These are phyloP conservation scores for Norana najaformis DNA, from an alignment of 2,888 invertebrate species.

Conservation along the genomic window DNA sequence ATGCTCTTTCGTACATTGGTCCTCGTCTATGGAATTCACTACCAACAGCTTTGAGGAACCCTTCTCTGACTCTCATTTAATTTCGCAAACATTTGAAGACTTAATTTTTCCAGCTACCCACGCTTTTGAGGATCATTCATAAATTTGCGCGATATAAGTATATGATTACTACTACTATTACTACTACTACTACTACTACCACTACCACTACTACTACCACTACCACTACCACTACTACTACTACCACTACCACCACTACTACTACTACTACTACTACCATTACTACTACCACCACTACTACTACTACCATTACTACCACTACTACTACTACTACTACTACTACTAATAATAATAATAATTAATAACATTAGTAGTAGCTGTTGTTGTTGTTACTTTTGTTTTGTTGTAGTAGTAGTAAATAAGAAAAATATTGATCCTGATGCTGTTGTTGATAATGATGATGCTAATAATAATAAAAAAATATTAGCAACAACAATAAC, in stretches of 20 bases:
- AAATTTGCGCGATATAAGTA: no score
- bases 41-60: no score
- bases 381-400: no score
- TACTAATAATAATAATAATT: no score
- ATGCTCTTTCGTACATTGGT: not conserved
- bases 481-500: no score
- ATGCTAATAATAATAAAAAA: not conserved
- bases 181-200: slow-evolving; percentile 27
- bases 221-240: slow-evolving; percentile 29
- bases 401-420: no score
- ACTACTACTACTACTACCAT: slow-evolving; percentile 32
- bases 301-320: slow-evolving; percentile 29
- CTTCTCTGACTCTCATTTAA: no score
- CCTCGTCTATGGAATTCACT: no score
- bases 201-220: slow-evolving; percentile 28
- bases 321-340: slow-evolving; percentile 32
- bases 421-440: not conserved
- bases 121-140: no score
- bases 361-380: not conserved
- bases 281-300: slow-evolving; percentile 29
- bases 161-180: slow-evolving; percentile 29
- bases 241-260: slow-evolving; percentile 28
- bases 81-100: no score
- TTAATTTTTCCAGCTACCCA: no score
- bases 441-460: not conserved